A percentile compares a stretch with the other conserved stretches of the same genome.
Conservation (phyloP, 2,888 invertebrate genomes). For the Drosophila aldrichi region DNA sequence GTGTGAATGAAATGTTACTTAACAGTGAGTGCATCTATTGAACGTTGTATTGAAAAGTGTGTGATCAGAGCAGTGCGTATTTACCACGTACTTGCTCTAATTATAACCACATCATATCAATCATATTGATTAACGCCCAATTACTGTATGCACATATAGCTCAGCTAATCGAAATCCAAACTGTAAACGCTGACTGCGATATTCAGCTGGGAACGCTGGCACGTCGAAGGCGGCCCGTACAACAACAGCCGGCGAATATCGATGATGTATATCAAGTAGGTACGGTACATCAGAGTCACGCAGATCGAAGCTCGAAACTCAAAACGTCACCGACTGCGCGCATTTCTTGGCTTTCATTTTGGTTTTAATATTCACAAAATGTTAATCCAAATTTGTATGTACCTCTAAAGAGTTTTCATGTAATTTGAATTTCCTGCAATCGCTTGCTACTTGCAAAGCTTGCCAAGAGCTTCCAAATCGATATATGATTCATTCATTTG, state of each 20-base stretch:
- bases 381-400: constrained; percentile 39
- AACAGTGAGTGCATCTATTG: neutral
- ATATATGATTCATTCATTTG: constrained; percentile 49
- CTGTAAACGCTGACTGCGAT: constrained; percentile 74
- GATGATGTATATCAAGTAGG: constrained; percentile 67
- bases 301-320: constrained; percentile 33
- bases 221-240: constrained; percentile 47
- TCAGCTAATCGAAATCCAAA: constrained; percentile 83
- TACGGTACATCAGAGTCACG: constrained; percentile 56
- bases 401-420: constrained; percentile 36
- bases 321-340: constrained; percentile 36
- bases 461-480: constrained; percentile 32
- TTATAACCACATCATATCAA: constrained; percentile 10
- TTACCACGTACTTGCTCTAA: neutral
- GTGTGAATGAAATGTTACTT: constrained; percentile 11
- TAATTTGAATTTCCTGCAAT: constrained; percentile 33
- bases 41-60: neutral
- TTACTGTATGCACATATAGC: constrained; percentile 73
- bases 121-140: constrained; percentile 24
- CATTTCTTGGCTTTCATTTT: constrained; percentile 49
- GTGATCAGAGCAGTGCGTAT: neutral
- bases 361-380: constrained; percentile 42
- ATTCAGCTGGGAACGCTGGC: constrained; percentile 63
- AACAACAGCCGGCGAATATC: constrained; percentile 39
- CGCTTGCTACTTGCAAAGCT: constrained; percentile 46